A percentile compares a stretch with the other conserved stretches of the same genome.
These are phyloP conservation scores for Ploceus nigricollis DNA, from an alignment of 2,113 vertebrate genomes.

Conservation along the genomic window DNA sequence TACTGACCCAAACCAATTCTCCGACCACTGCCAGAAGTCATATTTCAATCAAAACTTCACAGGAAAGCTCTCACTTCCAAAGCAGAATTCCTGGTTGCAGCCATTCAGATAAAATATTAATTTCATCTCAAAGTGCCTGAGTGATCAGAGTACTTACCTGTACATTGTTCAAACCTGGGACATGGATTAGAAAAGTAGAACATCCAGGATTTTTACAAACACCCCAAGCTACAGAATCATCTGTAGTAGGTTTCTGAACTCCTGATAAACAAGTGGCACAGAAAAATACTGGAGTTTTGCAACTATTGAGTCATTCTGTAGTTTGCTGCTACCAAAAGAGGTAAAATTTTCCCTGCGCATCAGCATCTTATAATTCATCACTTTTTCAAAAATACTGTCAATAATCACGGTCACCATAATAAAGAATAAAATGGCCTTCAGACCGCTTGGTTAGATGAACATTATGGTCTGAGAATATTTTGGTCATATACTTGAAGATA, in stretches of 20 bases:
- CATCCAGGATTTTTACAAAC: neutral
- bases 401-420: neutral
- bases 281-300: neutral
- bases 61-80: neutral
- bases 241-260: neutral
- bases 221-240: neutral
- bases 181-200: neutral
- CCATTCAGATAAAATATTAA: fast-evolving
- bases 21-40: fast-evolving
- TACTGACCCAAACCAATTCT: neutral
- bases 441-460: neutral
- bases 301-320: neutral
- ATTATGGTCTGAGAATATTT: neutral
- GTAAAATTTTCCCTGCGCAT: neutral
- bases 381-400: neutral
- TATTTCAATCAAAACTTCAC: neutral
- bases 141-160: neutral
- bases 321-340: neutral
- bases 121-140: neutral
- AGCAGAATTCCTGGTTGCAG: neutral
- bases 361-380: neutral
- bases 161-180: neutral
- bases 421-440: neutral
- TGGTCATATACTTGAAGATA: neutral
- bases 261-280: neutral